Percentiles rank a stretch among this genome's conserved stretches.
These are phyloP conservation scores for Lycophotia porphyrea DNA, from an alignment of 2,888 invertebrate genomes.

Conservation along the genomic window DNA sequence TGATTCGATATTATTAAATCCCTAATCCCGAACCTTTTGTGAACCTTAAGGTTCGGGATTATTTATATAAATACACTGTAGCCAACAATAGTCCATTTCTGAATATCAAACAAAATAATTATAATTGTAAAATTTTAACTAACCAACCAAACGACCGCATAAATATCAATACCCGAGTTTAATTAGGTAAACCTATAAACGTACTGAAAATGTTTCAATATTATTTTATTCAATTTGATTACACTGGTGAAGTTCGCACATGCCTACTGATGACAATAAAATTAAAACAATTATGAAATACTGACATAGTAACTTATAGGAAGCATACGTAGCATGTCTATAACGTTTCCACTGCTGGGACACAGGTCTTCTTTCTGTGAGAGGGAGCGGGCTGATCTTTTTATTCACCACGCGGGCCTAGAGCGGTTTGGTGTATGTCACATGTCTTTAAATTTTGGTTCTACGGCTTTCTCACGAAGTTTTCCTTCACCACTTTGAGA, in stretches of 20 bases:
- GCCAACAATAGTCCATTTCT: neutral
- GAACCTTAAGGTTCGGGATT: too few species aligned
- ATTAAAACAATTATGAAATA: neutral
- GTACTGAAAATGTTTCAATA: conserved; percentile 24
- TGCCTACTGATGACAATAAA: neutral
- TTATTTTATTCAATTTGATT: conserved; percentile 32
- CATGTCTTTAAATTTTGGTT: neutral
- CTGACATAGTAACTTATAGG: neutral
- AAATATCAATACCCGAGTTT: conserved; percentile 23
- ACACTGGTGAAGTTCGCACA: neutral
- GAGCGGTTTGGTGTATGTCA: neutral
- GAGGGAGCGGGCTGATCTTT: neutral
- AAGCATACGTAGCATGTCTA: neutral
- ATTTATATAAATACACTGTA: neutral
- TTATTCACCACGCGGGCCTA: neutral
- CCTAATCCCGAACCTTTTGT: too few species aligned
- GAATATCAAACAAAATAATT: conserved; percentile 17
- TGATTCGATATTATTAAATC: too few species aligned
- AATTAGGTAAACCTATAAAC: conserved; percentile 34
- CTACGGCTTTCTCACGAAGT: neutral
- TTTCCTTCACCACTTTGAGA: neutral
- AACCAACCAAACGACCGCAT: conserved; percentile 32
- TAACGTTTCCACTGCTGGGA: neutral
- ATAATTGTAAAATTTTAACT: conserved; percentile 17
- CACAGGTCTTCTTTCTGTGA: neutral